Evolutionary conservation across 2,888 invertebrate species (phyloP).

Genomic region (Lamproptera curius): DNA sequence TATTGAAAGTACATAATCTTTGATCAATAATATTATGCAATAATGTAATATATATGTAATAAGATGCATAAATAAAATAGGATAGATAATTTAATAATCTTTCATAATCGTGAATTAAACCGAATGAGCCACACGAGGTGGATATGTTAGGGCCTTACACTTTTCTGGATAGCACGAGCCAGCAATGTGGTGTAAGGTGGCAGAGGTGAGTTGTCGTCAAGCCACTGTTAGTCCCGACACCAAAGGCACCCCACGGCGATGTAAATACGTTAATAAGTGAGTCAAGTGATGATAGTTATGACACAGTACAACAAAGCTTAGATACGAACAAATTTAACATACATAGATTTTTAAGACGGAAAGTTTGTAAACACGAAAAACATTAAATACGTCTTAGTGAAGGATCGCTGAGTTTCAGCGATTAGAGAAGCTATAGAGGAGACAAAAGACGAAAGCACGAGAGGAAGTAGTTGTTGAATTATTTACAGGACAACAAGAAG

Average conservation of each 20-base stretch:
- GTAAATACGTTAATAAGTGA: conserved; percentile 54
- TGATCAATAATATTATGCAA: no score
- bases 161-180: conserved; percentile 83
- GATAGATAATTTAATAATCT: background rate
- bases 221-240: conserved; percentile 80
- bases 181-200: conserved; percentile 83
- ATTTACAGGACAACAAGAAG: conserved; percentile 42
- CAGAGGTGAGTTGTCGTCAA: conserved; percentile 86
- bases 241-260: conserved; percentile 51
- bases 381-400: no score
- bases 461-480: conserved; percentile 11
- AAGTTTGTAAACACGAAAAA: no score
- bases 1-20: no score
- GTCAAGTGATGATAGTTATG: conserved; percentile 23
- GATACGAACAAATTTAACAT: conserved; percentile 1
- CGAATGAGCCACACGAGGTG: conserved; percentile 35
- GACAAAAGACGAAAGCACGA: conserved; percentile 3
- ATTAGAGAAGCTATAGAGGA: conserved; percentile 8
- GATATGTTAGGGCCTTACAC: conserved; percentile 79
- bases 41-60: no score
- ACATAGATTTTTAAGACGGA: background rate
- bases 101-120: conserved; percentile 16
- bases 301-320: conserved; percentile 1
- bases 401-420: no score
- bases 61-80: no score